These are phyloP conservation scores for Gopherus flavomarginatus DNA, from an alignment of 2,113 vertebrate genomes.

Conservation along the genomic window DNA sequence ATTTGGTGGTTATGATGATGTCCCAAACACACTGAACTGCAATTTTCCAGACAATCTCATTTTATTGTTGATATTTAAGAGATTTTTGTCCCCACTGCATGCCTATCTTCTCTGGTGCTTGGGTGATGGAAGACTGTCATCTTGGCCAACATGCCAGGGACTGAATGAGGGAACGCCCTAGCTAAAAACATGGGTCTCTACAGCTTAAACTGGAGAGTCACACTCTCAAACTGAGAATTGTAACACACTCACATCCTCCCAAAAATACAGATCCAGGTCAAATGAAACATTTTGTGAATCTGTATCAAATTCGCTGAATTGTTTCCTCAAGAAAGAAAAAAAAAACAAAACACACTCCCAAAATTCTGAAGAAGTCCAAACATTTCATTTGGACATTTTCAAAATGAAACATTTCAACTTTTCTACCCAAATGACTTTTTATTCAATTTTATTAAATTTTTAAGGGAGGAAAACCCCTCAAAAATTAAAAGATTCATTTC, in stretches of 20 bases:
- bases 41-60: background rate
- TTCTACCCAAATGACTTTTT: background rate
- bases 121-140: accelerated
- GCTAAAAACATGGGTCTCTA: background rate
- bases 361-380: background rate
- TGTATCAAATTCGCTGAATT: background rate
- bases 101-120: background rate
- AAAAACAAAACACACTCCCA: background rate
- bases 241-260: background rate
- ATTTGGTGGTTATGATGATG: background rate
- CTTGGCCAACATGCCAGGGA: background rate
- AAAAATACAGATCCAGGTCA: background rate
- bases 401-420: background rate
- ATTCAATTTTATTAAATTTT: background rate
- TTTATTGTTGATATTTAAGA: background rate
- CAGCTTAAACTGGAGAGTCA: conserved; percentile 1
- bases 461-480: background rate
- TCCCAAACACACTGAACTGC: background rate
- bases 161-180: background rate
- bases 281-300: background rate
- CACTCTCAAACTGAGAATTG: conserved; percentile 23
- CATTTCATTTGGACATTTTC: background rate
- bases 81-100: accelerated
- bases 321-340: background rate
- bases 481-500: background rate